A percentile compares a stretch with the other conserved stretches of the same genome.
Evolutionary conservation across 2,797 vertebrate genomes (phyloP).

Genomic region (Silurus aristotelis): DNA sequence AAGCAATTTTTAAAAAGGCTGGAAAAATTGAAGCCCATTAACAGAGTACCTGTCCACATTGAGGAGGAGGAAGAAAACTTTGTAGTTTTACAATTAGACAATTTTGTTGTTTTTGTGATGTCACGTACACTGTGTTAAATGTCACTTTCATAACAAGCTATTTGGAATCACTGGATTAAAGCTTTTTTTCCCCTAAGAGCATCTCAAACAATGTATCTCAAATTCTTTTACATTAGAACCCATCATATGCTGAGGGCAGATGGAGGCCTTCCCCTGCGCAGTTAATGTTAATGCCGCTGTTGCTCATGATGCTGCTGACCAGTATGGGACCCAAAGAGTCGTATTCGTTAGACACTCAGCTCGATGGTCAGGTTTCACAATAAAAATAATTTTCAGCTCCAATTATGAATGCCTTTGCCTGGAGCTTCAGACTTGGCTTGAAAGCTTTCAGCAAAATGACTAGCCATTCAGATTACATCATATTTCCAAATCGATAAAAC

Average conservation of each 20-base stretch:
- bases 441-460: background rate
- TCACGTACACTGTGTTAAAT: background rate
- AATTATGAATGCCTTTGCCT: background rate
- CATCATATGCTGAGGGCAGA: background rate
- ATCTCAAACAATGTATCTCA: too few relatives aligned
- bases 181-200: background rate
- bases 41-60: background rate
- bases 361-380: too few relatives aligned
- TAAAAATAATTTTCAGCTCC: background rate
- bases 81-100: background rate
- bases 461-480: background rate
- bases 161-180: background rate
- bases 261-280: background rate
- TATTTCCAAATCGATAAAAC: background rate
- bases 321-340: too few relatives aligned
- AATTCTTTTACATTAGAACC: background rate
- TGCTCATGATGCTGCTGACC: too few relatives aligned
- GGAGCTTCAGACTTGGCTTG: background rate
- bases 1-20: background rate
- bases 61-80: background rate
- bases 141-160: background rate
- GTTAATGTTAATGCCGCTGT: too few relatives aligned
- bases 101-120: background rate
- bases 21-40: background rate
- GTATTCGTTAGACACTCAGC: too few relatives aligned